Evolutionary conservation across 2,888 invertebrate species (phyloP).

Genomic region (Rambutsinella grinnellia): DNA sequence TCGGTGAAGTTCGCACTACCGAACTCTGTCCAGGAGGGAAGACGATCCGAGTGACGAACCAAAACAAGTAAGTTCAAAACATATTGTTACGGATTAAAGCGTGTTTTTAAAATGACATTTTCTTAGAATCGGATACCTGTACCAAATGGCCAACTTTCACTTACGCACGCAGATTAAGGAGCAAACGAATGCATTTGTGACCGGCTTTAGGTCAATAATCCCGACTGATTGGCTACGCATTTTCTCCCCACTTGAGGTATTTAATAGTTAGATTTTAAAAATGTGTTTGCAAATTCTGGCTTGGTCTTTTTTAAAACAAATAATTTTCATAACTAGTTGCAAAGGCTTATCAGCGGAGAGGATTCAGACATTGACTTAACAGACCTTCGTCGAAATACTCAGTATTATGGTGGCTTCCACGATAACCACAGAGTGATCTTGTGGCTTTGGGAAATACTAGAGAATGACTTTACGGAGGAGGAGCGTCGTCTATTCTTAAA

Average conservation of each 20-base stretch:
- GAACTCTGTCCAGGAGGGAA: slow-evolving; percentile 96
- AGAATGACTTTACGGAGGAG: slow-evolving; percentile 91
- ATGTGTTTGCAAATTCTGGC: background rate
- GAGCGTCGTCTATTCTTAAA: slow-evolving; percentile 96
- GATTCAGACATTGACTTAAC: slow-evolving; percentile 91
- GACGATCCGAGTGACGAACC: slow-evolving; percentile 92
- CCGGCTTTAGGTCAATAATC: slow-evolving; percentile 95
- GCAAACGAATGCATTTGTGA: slow-evolving; percentile 95
- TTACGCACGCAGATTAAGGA: slow-evolving; percentile 99
- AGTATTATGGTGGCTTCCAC: slow-evolving; percentile 99
- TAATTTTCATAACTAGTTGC: slow-evolving; percentile 74
- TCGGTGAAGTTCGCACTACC: slow-evolving; percentile 94
- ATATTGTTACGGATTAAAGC: background rate
- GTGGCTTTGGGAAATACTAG: slow-evolving; percentile 98
- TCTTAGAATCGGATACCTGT: slow-evolving; percentile 94
- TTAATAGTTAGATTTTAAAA: slow-evolving; percentile 2
- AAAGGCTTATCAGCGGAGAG: slow-evolving; percentile 95
- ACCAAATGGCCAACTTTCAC: slow-evolving; percentile 97
- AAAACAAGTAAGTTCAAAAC: slow-evolving; percentile 84
- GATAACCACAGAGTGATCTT: slow-evolving; percentile 96
- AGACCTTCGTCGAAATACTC: slow-evolving; percentile 90
- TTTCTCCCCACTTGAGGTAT: slow-evolving; percentile 94
- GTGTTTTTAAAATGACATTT: background rate
- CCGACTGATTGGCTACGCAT: slow-evolving; percentile 94
- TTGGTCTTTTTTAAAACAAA: background rate